Percentiles rank a stretch among this genome's conserved stretches.
These are phyloP conservation scores for Gorsachius magnificus DNA, from an alignment of 2,797 vertebrate genomes.

Conservation along the genomic window DNA sequence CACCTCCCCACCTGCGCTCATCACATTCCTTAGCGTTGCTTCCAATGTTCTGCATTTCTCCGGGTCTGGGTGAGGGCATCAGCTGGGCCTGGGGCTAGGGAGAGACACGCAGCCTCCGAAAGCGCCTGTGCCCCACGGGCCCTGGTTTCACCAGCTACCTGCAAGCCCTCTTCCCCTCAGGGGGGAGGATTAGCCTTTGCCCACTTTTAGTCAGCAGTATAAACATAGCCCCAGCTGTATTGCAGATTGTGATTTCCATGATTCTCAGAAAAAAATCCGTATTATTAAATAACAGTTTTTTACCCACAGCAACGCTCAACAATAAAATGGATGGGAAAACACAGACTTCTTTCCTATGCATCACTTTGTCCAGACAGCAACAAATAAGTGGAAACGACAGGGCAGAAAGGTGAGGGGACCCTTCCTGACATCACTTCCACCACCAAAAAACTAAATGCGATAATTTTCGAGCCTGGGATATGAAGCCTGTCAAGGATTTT, in stretches of 20 bases:
- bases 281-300: neutral
- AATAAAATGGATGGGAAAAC: neutral
- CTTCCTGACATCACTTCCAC: neutral
- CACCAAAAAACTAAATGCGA: neutral
- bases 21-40: neutral
- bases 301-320: neutral
- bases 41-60: neutral
- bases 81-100: neutral
- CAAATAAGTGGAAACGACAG: neutral
- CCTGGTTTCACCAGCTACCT: neutral
- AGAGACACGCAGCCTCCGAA: neutral
- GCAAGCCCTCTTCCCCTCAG: neutral
- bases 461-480: neutral
- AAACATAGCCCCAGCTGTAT: neutral
- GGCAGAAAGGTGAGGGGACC: neutral
- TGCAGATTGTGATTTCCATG: neutral
- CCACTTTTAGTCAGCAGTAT: neutral
- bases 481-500: neutral
- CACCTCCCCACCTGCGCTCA: neutral
- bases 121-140: rapidly evolving
- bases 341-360: neutral
- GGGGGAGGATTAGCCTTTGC: neutral
- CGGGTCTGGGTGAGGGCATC: neutral
- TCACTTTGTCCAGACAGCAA: neutral
- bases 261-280: neutral